Conservation (phyloP, 2,797 vertebrate genomes). For the Crax fasciolata region DNA sequence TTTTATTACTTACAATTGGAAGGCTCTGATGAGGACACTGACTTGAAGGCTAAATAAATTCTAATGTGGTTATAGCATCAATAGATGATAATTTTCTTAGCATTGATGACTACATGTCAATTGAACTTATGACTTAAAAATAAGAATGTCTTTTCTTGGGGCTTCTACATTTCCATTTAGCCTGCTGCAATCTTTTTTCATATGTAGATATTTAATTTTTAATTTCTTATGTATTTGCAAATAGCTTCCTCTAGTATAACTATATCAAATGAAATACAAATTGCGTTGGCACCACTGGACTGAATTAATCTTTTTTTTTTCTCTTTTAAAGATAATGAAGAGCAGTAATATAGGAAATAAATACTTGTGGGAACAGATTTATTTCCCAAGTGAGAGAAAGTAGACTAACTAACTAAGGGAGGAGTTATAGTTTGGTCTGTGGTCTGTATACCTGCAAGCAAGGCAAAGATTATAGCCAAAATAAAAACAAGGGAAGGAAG, state of each 20-base stretch:
- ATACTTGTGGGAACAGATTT: not conserved
- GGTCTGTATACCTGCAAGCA: not conserved
- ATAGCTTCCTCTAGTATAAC: not conserved
- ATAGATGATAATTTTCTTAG: not conserved
- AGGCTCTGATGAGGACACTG: not conserved
- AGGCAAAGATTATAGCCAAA: not conserved
- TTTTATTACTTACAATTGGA: not conserved
- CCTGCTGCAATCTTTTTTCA: not conserved
- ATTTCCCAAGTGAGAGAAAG: slow-evolving; percentile 17
- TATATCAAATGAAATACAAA: slow-evolving; percentile 7
- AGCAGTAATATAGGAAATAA: slow-evolving; percentile 15
- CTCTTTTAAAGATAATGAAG: slow-evolving; percentile 39
- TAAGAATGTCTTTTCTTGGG: not conserved
- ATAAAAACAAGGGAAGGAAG: not conserved
- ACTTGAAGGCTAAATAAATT: not conserved
- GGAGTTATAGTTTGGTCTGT: not conserved
- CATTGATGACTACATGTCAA: not conserved
- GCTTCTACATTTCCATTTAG: not conserved
- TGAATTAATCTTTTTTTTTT: slow-evolving; percentile 35
- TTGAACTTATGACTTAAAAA: not conserved
- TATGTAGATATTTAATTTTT: not conserved
- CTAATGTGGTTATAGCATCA: not conserved
- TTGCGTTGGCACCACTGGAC: not conserved
- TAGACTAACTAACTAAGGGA: not conserved
- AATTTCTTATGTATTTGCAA: not conserved